Evolutionary conservation across 23 tunicate species (phyloP), one percentile per base, ranked within the genome.

Genomic region (Oikopleura albicans): DNA sequence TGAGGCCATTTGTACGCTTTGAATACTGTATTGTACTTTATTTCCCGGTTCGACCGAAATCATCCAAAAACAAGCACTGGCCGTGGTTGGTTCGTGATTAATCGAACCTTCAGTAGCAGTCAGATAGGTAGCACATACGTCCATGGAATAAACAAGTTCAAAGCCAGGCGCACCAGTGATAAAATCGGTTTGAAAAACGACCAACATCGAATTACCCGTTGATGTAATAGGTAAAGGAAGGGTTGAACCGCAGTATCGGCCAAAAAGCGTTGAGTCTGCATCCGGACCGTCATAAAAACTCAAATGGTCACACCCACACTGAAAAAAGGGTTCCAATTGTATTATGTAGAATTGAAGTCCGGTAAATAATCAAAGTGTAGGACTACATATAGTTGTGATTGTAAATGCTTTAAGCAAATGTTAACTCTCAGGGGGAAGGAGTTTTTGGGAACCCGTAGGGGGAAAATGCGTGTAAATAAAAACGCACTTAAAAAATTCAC

Each of bases 261-360:
- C 98, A 35, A 93, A 89, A 36, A 93, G 56, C 28, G 94, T 86
- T 40, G 98, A 93, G 39, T 93, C 94, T 27, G 86, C 98, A 41
- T 90, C 89, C 28, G 91, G 94, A 1, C 98, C 98, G 83, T 93
- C 97, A n/a, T n/a, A n/a, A n/a, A n/a, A n/a, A n/a, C n/a, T n/a
- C n/a, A n/a, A n/a, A n/a, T n/a, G n/a, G n/a, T n/a, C n/a, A n/a
- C n/a, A n/a, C n/a, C n/a, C n/a, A n/a, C n/a, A n/a, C n/a, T n/a
- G n/a, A n/a, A n/a, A n/a, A n/a, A n/a, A n/a, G n/a, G n/a, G n/a
- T n/a, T n/a, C n/a, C n/a, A n/a, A n/a, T n/a, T n/a, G n/a, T n/a
- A n/a, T n/a, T n/a, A n/a, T n/a, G n/a, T n/a, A n/a, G n/a, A n/a
- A n/a, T n/a, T n/a, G n/a, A n/a, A n/a, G n/a, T n/a, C n/a, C n/a